Evolutionary conservation across 2,113 vertebrate genomes (phyloP), one percentile per base, ranked within the genome.

Genomic region (Coregonus clupeaformis): DNA sequence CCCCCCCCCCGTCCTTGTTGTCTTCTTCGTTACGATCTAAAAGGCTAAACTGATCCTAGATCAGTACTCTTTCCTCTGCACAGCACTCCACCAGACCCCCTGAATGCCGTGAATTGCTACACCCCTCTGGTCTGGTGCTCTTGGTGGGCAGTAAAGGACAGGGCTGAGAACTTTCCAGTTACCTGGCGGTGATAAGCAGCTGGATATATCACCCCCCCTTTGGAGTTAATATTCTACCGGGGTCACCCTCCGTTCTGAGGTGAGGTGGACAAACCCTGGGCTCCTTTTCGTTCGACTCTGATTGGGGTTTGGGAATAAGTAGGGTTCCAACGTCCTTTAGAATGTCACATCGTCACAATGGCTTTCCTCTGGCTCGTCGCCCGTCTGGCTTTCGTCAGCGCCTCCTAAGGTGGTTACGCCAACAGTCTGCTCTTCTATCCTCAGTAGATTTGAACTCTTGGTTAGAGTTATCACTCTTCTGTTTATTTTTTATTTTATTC

Each of bases 321-420:
- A 42, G 49, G 45, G 27, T 57, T 57, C 32, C 59, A 64, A 24
- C 1, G 32, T 20, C 1, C 29, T 6, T 47, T 11, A 72, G 60
- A 4, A 0, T 1, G 14, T 55, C 77, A 71, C 73, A 32, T 79
- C 42, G 62, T 72, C 75, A 77, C 68, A 82, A 92, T 94, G 93
- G 89, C 91, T 57, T 82, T 87, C 75, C 86, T 93, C n/a, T 92
- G 91, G 92, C 57, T 93, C 18, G 36, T 94, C 20, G 89, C 92
- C 74, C 92, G 91, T 69, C 80, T 93, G 0, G 88, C 91, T 73
- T 84, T 94, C 13, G 5, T 90, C 69, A 52, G 88, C 65, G 78
- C 84, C 63, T 85, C 80, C 73, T 90, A 86, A 3, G 89, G 91
- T 91, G 71, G 88, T 82, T 52, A 77, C 42, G 3, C 42, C 42